Evolutionary conservation across 2,888 invertebrate genomes (phyloP).

Genomic region (Drosophila cracens): DNA sequence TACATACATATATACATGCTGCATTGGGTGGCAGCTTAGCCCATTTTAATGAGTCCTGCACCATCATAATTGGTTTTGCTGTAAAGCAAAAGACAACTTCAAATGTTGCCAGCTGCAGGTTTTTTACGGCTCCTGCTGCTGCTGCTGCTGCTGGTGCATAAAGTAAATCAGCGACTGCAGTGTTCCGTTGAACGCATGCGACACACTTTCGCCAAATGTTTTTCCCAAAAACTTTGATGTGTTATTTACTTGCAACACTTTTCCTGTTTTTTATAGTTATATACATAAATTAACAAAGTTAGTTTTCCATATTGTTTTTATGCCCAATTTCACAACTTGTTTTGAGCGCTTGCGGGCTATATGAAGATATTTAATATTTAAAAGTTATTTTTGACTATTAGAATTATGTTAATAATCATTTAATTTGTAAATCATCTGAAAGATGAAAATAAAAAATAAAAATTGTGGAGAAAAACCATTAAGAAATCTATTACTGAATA

Average conservation of each 20-base stretch:
- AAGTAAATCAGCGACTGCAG: constrained; percentile 11
- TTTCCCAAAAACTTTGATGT: not conserved
- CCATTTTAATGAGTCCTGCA: constrained; percentile 54
- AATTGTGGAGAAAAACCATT: not conserved
- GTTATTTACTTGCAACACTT: not conserved
- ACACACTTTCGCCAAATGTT: constrained; percentile 4
- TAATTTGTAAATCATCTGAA: too few relatives aligned
- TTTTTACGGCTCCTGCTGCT: not conserved
- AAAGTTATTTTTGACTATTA: not conserved
- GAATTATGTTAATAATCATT: too few relatives aligned
- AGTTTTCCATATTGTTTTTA: not conserved
- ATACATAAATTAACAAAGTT: not conserved
- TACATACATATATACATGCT: not conserved
- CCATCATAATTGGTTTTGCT: constrained; percentile 60
- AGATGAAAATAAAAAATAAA: not conserved
- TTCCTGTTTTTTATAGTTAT: not conserved
- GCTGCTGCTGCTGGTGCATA: constrained; percentile 13
- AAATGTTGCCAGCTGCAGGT: constrained; percentile 48
- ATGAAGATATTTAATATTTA: not conserved
- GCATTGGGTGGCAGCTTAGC: constrained; percentile 21
- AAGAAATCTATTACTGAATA: not conserved
- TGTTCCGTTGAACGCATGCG: constrained; percentile 19
- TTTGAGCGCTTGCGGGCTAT: not conserved
- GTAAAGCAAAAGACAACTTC: constrained; percentile 37
- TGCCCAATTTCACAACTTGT: not conserved